phyloP scores from a whole-genome alignment of 2,113 vertebrate genomes.

The Chamaea fasciata region DNA sequence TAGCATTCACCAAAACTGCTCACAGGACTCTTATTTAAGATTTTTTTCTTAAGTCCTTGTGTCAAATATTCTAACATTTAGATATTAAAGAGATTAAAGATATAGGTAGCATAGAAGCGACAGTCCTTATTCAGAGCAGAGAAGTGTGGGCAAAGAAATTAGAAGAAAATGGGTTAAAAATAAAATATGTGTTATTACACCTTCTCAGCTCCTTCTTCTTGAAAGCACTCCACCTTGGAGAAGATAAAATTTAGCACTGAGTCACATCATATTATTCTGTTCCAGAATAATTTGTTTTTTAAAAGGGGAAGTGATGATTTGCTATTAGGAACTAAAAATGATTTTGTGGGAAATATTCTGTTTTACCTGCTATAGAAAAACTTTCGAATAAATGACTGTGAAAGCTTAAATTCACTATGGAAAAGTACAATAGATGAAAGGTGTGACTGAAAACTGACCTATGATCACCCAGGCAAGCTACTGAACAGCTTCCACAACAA shows the following conservation, averaged over 20 bases:
- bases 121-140: background rate
- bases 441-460: background rate
- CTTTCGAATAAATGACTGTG: background rate
- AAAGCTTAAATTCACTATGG: background rate
- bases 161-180: constrained; percentile 21
- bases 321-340: background rate
- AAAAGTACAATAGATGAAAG: background rate
- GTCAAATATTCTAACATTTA: background rate
- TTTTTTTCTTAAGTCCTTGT: background rate
- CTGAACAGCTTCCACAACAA: background rate
- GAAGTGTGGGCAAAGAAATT: background rate
- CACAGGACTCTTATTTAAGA: background rate
- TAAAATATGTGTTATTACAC: background rate
- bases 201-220: background rate
- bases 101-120: background rate
- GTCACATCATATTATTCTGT: background rate
- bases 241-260: constrained; percentile 22
- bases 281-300: background rate
- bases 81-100: background rate
- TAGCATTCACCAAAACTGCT: background rate
- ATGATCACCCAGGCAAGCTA: background rate
- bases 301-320: background rate
- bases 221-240: background rate
- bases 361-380: background rate
- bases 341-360: background rate